Conservation (phyloP, 2,888 invertebrate species). For the Dione juno region DNA sequence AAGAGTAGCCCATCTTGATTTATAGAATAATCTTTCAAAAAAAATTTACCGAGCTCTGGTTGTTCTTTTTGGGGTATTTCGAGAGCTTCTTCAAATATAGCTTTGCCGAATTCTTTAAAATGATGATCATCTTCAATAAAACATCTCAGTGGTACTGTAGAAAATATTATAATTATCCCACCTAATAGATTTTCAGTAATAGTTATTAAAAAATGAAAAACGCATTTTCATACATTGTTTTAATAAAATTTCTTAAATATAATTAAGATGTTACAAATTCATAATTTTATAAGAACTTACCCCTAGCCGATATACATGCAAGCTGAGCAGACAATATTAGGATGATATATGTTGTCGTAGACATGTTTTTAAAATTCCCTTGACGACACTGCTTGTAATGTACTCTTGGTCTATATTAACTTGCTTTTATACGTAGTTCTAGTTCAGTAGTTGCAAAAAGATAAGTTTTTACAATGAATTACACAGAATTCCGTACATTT, state of each 20-base stretch:
- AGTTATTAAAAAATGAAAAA: no score
- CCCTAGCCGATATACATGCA: background rate
- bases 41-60: background rate
- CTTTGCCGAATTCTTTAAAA: conserved; percentile 2
- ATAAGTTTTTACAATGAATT: background rate
- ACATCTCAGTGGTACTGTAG: conserved; percentile 21
- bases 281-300: background rate
- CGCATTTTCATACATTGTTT: no score
- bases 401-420: background rate
- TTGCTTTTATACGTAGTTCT: background rate
- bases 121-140: conserved; percentile 5
- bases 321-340: background rate
- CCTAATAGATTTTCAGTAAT: no score
- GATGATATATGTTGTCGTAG: background rate
- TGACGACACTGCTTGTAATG: background rate
- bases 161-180: background rate
- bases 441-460: background rate
- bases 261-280: no score
- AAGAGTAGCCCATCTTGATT: background rate
- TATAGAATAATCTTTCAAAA: background rate
- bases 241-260: no score
- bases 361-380: background rate
- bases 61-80: background rate
- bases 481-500: background rate
- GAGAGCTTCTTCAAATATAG: background rate